These are phyloP conservation scores for Chesias legatella DNA, from an alignment of 2,888 invertebrate genomes.

Conservation along the genomic window DNA sequence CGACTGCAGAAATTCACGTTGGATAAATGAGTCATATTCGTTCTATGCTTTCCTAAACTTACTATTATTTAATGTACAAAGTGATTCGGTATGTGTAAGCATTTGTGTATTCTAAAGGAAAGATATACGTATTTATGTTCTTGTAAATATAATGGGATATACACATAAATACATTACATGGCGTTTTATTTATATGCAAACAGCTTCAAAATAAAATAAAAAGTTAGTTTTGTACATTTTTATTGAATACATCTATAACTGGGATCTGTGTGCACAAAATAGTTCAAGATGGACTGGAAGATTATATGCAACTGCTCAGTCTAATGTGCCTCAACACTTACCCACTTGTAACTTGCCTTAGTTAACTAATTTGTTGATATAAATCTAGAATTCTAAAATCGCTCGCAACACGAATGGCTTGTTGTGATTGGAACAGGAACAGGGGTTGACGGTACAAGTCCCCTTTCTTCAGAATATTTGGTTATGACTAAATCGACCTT, in stretches of 20 bases:
- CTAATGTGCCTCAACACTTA: no score
- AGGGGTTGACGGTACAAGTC: no score
- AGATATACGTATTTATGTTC: conserved; percentile 76
- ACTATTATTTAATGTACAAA: conserved; percentile 75
- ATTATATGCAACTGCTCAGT: no score
- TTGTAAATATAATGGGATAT: conserved; percentile 78
- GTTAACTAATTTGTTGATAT: no score
- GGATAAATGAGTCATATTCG: conserved; percentile 66
- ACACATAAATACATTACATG: conserved; percentile 73
- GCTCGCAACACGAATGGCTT: no score
- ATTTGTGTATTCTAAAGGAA: conserved; percentile 65
- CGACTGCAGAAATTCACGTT: conserved; percentile 86
- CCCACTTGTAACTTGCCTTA: no score
- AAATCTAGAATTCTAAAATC: no score
- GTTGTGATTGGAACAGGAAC: no score
- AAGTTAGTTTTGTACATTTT: conserved; percentile 32
- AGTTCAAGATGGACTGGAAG: no score
- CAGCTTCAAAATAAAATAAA: conserved; percentile 29
- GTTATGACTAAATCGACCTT: no score
- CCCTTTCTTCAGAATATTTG: no score
- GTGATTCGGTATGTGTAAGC: conserved; percentile 71
- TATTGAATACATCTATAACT: conserved; percentile 39
- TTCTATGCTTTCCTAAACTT: conserved; percentile 59
- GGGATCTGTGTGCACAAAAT: conserved; percentile 14
- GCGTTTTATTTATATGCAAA: conserved; percentile 31